Percentiles rank a stretch among this genome's conserved stretches.
phyloP scores from a whole-genome alignment of 2,888 invertebrate species.

The Nomada goodeniana region DNA sequence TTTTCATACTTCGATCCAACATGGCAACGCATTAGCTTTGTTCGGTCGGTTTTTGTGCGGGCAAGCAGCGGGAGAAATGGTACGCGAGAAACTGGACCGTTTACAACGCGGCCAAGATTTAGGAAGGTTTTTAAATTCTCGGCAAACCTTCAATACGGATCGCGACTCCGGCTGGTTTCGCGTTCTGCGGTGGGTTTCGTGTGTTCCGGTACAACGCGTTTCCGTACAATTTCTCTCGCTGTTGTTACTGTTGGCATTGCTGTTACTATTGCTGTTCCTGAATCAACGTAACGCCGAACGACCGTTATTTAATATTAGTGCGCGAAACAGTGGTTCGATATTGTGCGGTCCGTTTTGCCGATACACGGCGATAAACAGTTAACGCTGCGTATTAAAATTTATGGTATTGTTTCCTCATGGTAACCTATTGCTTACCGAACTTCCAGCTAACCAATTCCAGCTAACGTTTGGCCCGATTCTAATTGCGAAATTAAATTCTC shows the following conservation, averaged over 20 bases:
- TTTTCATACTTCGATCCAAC: conserved; percentile 35
- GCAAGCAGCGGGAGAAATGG: conserved; percentile 42
- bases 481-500: conserved; percentile 45
- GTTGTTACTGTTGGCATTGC: background rate
- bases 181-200: conserved; percentile 6
- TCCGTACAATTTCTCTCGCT: conserved; percentile 19
- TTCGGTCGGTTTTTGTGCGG: conserved; percentile 45
- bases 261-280: background rate
- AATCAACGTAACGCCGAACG: conserved; percentile 4
- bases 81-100: conserved; percentile 33
- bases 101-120: conserved; percentile 45
- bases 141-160: conserved; percentile 18
- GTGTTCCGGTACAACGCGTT: conserved; percentile 7
- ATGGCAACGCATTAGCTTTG: conserved; percentile 53
- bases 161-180: background rate
- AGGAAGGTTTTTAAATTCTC: conserved; percentile 45
- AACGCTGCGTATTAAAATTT: conserved; percentile 57
- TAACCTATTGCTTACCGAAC: conserved; percentile 23
- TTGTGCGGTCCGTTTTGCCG: conserved; percentile 40
- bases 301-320: conserved; percentile 52
- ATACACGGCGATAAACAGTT: conserved; percentile 35
- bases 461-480: conserved; percentile 13
- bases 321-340: conserved; percentile 31
- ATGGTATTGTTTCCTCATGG: conserved; percentile 44
- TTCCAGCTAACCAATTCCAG: conserved; percentile 21